Percentiles rank a stretch among this genome's conserved stretches.
phyloP scores from a whole-genome alignment of 2,888 invertebrate genomes.

The Taenaris catops region DNA sequence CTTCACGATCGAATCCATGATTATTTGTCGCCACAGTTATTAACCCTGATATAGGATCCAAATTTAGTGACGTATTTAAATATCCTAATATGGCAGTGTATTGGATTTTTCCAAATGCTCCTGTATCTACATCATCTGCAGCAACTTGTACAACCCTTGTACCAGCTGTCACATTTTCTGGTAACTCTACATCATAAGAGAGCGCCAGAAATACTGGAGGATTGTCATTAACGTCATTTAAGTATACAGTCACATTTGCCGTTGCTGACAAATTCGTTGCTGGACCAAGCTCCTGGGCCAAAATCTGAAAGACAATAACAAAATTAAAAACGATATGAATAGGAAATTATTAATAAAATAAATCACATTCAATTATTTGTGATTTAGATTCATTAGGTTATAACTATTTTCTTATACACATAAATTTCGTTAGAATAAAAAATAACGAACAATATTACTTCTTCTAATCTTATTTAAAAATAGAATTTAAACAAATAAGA shows the following conservation, averaged over 20 bases:
- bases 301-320: slow-evolving; percentile 72
- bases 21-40: slow-evolving; percentile 89
- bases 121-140: slow-evolving; percentile 91
- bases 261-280: slow-evolving; percentile 86
- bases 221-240: slow-evolving; percentile 94
- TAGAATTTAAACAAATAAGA: no score
- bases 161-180: slow-evolving; percentile 90
- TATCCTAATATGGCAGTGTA: slow-evolving; percentile 89
- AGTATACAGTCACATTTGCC: slow-evolving; percentile 88
- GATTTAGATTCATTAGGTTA: no score
- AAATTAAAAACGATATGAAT: neutral
- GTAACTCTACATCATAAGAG: slow-evolving; percentile 86
- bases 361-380: no score
- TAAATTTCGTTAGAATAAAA: no score
- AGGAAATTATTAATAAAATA: neutral
- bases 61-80: slow-evolving; percentile 87
- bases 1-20: slow-evolving; percentile 91
- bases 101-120: slow-evolving; percentile 86
- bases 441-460: no score
- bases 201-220: slow-evolving; percentile 87
- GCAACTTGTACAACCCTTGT: slow-evolving; percentile 86
- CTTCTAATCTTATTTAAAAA: no score
- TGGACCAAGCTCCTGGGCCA: slow-evolving; percentile 90
- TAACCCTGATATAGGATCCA: slow-evolving; percentile 88
- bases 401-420: no score